Conservation (phyloP, 2,113 vertebrate genomes). For the Pseudopodoces humilis region DNA sequence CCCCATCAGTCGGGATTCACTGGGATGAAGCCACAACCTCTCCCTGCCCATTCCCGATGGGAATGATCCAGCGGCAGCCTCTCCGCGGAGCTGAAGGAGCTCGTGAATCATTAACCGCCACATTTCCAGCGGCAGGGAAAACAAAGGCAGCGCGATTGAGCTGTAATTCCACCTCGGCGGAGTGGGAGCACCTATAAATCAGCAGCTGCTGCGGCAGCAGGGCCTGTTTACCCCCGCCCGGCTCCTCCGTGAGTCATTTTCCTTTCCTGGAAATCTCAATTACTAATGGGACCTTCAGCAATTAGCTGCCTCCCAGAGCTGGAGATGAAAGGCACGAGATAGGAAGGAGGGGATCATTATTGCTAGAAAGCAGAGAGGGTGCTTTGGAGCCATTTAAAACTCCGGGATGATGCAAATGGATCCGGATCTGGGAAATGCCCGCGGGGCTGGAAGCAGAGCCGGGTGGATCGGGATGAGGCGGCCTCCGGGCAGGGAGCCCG, state of each 20-base stretch:
- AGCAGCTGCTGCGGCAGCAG: background rate
- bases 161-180: background rate
- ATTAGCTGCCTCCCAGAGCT: background rate
- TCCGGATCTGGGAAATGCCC: background rate
- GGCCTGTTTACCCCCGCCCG: background rate
- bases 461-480: background rate
- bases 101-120: background rate
- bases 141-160: constrained; percentile 2
- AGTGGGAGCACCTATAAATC: constrained; percentile 3
- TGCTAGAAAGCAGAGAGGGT: background rate
- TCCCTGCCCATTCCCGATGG: background rate
- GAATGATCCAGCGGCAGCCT: background rate
- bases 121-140: background rate
- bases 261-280: constrained; percentile 57
- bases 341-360: background rate
- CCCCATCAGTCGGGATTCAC: rapidly evolving
- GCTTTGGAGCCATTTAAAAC: background rate
- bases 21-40: background rate
- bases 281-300: constrained; percentile 27
- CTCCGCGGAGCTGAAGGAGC: background rate
- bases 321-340: constrained; percentile 36
- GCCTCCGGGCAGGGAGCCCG: background rate
- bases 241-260: constrained; percentile 18
- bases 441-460: background rate
- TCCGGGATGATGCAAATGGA: background rate